These are phyloP conservation scores for Onychomys torridus DNA, from an alignment of 2,797 vertebrate species.

Conservation along the genomic window DNA sequence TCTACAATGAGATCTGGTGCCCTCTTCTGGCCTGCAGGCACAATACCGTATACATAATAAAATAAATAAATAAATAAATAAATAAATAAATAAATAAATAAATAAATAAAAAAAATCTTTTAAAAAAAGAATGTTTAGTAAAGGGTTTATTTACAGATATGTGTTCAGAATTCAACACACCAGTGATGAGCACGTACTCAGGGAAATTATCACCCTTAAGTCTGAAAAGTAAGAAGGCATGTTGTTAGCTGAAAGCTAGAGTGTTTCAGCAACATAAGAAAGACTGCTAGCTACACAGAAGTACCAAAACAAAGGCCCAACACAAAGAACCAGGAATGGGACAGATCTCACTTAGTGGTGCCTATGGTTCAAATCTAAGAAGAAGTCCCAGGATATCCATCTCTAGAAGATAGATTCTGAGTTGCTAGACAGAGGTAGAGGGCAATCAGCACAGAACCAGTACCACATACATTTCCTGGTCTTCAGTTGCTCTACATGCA, in stretches of 20 bases:
- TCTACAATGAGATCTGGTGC: too few relatives aligned
- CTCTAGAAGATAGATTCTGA: neutral
- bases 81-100: neutral
- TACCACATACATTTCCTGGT: neutral
- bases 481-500: neutral
- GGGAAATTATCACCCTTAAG: neutral
- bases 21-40: too few relatives aligned
- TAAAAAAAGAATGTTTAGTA: neutral
- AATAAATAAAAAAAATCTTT: too few relatives aligned
- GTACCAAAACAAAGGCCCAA: neutral
- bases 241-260: neutral
- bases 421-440: neutral
- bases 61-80: neutral
- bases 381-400: neutral
- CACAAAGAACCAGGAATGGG: neutral
- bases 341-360: neutral
- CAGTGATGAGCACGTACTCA: neutral
- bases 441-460: neutral
- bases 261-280: neutral
- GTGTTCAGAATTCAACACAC: neutral
- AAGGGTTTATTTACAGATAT: neutral
- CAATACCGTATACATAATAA: neutral
- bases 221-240: neutral
- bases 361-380: neutral
- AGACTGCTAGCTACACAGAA: neutral